These are phyloP conservation scores for Antechinus stuartii DNA, from an alignment of 2,113 vertebrate species.

Conservation along the genomic window DNA sequence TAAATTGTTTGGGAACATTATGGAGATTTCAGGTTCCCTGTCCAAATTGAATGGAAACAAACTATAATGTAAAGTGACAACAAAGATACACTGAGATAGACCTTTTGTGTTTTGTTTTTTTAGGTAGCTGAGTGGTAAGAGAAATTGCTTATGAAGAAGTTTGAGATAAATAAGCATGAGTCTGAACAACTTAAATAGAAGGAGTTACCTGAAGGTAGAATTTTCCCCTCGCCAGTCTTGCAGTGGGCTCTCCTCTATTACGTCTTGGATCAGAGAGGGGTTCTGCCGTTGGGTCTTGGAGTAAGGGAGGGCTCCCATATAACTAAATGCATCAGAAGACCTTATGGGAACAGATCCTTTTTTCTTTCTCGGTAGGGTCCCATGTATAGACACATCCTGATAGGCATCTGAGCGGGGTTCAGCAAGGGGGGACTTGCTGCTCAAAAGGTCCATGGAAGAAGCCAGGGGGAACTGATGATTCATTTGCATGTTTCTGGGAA, in stretches of 20 bases:
- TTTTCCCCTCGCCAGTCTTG: constrained; percentile 74
- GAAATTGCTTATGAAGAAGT: background rate
- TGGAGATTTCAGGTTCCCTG: background rate
- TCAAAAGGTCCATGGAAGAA: constrained; percentile 96
- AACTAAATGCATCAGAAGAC: constrained; percentile 83
- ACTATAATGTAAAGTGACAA: background rate
- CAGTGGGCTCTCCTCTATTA: constrained; percentile 86
- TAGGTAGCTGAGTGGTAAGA: background rate
- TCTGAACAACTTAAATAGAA: constrained; percentile 24
- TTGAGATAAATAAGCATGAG: background rate
- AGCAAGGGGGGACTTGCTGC: constrained; percentile 84
- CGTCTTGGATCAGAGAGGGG: constrained; percentile 83
- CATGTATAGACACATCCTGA: constrained; percentile 93
- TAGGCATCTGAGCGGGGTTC: constrained; percentile 83
- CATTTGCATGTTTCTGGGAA: constrained; percentile 88
- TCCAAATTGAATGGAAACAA: background rate
- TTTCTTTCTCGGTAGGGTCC: constrained; percentile 95
- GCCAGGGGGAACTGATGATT: constrained; percentile 87
- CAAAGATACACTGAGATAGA: background rate
- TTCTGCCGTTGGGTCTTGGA: constrained; percentile 78
- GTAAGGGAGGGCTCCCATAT: constrained; percentile 78
- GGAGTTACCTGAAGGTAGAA: constrained; percentile 86
- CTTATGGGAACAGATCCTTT: constrained; percentile 83
- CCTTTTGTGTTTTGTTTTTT: background rate
- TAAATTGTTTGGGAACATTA: background rate